Conservation (phyloP, 2,797 vertebrate genomes). For the Periparus ater region DNA sequence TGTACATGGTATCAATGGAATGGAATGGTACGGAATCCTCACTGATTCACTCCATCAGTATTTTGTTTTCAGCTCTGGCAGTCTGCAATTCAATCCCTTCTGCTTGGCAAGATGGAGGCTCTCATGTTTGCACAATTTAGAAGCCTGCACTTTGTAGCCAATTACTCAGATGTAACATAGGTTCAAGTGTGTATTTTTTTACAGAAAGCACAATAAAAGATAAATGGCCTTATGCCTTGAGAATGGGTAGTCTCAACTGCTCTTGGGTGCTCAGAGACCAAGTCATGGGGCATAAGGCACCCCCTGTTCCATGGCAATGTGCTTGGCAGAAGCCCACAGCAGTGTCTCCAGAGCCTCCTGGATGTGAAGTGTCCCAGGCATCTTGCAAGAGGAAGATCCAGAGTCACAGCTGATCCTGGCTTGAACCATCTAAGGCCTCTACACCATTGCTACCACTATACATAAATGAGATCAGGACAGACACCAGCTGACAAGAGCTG, state of each 20-base stretch:
- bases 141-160: not conserved
- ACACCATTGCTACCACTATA: not conserved
- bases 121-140: not conserved
- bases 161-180: not conserved
- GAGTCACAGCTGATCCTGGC: not conserved
- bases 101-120: conserved; percentile 10
- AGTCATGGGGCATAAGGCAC: not conserved
- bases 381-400: not conserved
- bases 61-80: not conserved
- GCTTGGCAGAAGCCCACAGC: not conserved
- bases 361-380: not conserved
- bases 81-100: conserved; percentile 5
- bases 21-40: not conserved
- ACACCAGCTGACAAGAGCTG: not conserved
- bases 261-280: accelerated
- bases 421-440: not conserved
- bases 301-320: not conserved
- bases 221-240: not conserved
- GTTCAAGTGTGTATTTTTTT: not conserved
- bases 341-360: not conserved
- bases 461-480: not conserved
- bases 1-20: not conserved
- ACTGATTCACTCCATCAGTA: not conserved
- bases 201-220: not conserved
- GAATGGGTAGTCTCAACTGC: not conserved